Conservation (phyloP, 2,113 vertebrate genomes). For the Nothobranchius kuhntae region DNA sequence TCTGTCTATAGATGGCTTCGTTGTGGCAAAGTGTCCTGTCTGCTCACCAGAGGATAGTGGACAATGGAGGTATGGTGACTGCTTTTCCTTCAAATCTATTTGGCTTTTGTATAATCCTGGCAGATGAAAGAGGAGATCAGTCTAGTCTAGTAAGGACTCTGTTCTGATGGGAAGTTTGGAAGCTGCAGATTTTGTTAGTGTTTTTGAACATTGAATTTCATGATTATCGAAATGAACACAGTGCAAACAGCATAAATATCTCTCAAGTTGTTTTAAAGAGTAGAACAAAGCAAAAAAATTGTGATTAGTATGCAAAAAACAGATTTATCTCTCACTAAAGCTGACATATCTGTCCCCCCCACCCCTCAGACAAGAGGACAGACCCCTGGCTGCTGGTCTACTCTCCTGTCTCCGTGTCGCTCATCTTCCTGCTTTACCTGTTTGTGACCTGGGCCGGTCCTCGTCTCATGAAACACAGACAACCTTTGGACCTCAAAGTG, state of each 20-base stretch:
- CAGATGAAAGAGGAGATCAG: too few relatives aligned
- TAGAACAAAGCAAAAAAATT: too few relatives aligned
- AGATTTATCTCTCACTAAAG: too few relatives aligned
- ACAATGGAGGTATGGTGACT: slow-evolving; percentile 74
- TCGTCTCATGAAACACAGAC: slow-evolving; percentile 41
- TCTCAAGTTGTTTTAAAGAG: too few relatives aligned
- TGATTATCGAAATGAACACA: too few relatives aligned
- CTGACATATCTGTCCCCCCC: background rate
- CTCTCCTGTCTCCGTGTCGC: slow-evolving; percentile 64
- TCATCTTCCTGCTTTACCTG: slow-evolving; percentile 74
- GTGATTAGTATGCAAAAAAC: too few relatives aligned
- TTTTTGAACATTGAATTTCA: too few relatives aligned
- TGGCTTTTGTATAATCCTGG: background rate
- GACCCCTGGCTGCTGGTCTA: slow-evolving; percentile 75
- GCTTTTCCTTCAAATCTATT: background rate
- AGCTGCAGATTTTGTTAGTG: too few relatives aligned
- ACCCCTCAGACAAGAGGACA: slow-evolving; percentile 76
- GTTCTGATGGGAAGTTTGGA: too few relatives aligned
- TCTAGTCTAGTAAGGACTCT: too few relatives aligned
- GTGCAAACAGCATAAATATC: too few relatives aligned
- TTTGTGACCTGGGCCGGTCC: slow-evolving; percentile 69
- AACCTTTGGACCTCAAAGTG: slow-evolving; percentile 64
- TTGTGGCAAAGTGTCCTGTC: slow-evolving; percentile 65
- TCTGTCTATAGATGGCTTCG: slow-evolving; percentile 63
- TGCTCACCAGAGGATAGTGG: slow-evolving; percentile 65